A percentile compares a stretch with the other conserved stretches of the same genome.
Evolutionary conservation across 2,113 vertebrate species (phyloP).

Genomic region (pig (Sus scrofa)): T2T-Sscrofa CM000830.6:114512001-114512500

Average conservation of each 20-base stretch:
- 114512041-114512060: not conserved
- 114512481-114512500: not conserved
- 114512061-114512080: not conserved
- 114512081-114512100: not conserved
- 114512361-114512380: not conserved
- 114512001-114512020: not conserved
- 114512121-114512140: not conserved
- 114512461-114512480: not conserved
- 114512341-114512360: conserved; percentile 13
- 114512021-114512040: not conserved
- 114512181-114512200: not conserved
- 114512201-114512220: not conserved
- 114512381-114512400: not conserved
- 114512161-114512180: not conserved
- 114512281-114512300: not conserved
- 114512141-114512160: not conserved
- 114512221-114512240: not conserved
- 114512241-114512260: not conserved
- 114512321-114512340: not conserved
- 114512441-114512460: not conserved
- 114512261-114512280: not conserved
- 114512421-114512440: not conserved
- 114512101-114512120: not conserved
- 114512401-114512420: conserved; percentile 25
- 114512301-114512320: not conserved